These are phyloP conservation scores for Gorsachius magnificus DNA, from an alignment of 2,797 vertebrate species.

Conservation along the genomic window DNA sequence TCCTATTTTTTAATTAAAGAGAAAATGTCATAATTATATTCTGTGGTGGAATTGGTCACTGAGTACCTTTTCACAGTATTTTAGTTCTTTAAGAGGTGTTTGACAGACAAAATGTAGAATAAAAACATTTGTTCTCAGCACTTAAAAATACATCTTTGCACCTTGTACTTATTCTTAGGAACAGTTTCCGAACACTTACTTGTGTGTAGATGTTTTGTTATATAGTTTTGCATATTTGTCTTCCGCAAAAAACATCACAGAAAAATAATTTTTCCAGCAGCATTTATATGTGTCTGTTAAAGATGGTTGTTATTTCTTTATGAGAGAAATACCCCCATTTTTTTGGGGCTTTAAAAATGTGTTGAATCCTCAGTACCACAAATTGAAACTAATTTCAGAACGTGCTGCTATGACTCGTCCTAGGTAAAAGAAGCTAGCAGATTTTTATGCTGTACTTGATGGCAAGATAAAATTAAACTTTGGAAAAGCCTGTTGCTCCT, in stretches of 20 bases:
- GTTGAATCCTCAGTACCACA: background rate
- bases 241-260: background rate
- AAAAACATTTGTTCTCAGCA: background rate
- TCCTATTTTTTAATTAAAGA: background rate
- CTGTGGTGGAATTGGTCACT: background rate
- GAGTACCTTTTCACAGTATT: background rate
- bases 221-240: background rate
- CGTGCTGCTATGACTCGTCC: background rate
- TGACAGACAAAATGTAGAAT: background rate
- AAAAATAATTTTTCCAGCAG: background rate
- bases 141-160: background rate
- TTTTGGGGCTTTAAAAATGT: background rate
- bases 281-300: background rate
- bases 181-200: background rate
- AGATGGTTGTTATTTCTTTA: background rate
- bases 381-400: background rate
- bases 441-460: background rate
- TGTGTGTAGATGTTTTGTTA: background rate
- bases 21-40: background rate
- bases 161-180: background rate
- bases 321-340: background rate
- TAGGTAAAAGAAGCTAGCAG: background rate
- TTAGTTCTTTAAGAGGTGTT: background rate
- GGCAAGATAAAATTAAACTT: background rate
- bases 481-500: background rate